Conservation (phyloP, 2,113 vertebrate genomes). For the Antechinus flavipes region DNA sequence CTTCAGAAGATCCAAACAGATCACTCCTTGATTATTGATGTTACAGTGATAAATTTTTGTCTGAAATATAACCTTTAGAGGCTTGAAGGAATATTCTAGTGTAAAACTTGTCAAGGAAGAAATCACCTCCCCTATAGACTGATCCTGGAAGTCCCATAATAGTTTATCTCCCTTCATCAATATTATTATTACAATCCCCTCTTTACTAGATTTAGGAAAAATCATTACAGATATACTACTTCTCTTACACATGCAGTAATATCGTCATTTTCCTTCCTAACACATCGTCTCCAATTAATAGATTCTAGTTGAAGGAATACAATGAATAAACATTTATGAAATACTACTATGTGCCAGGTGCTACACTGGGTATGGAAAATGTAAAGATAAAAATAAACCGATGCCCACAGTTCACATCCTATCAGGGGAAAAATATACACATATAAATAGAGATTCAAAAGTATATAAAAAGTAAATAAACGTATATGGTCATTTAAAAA, state of each 20-base stretch:
- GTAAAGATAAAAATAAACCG: not conserved
- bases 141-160: constrained; percentile 96
- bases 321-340: not conserved
- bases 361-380: not conserved
- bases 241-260: not conserved
- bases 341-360: not conserved
- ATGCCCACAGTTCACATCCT: not conserved
- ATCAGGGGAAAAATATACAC: not conserved
- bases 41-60: constrained; percentile 95
- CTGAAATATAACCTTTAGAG: constrained; percentile 95
- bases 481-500: not conserved
- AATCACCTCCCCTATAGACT: constrained; percentile 95
- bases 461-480: not conserved
- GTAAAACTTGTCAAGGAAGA: constrained; percentile 96
- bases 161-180: constrained; percentile 97
- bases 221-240: not conserved
- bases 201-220: constrained; percentile 4
- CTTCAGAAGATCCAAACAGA: constrained; percentile 94
- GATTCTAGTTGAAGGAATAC: constrained; percentile 12
- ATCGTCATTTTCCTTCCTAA: not conserved
- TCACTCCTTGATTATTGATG: constrained; percentile 95
- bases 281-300: not conserved
- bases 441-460: not conserved
- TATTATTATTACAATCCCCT: constrained; percentile 87
- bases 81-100: constrained; percentile 97